Conservation (phyloP, 2,888 invertebrate species). For the Polyommatus iphigenia region DNA sequence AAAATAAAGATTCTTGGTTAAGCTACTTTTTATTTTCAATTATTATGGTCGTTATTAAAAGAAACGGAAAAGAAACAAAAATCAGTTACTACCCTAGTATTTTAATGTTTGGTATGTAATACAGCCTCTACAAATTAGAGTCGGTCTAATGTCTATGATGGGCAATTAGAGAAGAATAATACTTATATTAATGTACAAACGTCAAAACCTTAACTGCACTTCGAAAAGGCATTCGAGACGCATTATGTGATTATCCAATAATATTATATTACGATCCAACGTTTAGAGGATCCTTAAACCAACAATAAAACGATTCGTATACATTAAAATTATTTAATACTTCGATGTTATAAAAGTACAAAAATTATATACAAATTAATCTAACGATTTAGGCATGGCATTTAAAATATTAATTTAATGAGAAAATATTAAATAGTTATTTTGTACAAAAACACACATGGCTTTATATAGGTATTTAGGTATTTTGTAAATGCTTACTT, state of each 20-base stretch:
- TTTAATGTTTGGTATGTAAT: too few relatives aligned
- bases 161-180: too few relatives aligned
- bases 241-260: not conserved
- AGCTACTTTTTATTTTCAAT: conserved; percentile 6
- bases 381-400: conserved; percentile 21
- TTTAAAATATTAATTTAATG: conserved; percentile 16
- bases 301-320: conserved; percentile 32
- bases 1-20: conserved; percentile 30
- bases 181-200: too few relatives aligned
- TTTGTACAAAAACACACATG: conserved; percentile 56
- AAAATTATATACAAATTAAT: conserved; percentile 28
- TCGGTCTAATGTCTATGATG: too few relatives aligned
- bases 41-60: not conserved
- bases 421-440: conserved; percentile 32
- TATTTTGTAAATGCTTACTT: not conserved
- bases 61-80: not conserved
- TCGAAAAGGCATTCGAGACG: too few relatives aligned
- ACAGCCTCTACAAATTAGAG: too few relatives aligned
- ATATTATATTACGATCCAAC: too few relatives aligned
- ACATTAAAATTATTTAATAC: conserved; percentile 38
- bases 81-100: too few relatives aligned
- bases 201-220: too few relatives aligned
- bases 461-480: conserved; percentile 24
- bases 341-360: conserved; percentile 19
- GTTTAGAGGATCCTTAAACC: not conserved